Evolutionary conservation across 2,888 invertebrate genomes (phyloP).

Genomic region (Zhengitettix transpicula): DNA sequence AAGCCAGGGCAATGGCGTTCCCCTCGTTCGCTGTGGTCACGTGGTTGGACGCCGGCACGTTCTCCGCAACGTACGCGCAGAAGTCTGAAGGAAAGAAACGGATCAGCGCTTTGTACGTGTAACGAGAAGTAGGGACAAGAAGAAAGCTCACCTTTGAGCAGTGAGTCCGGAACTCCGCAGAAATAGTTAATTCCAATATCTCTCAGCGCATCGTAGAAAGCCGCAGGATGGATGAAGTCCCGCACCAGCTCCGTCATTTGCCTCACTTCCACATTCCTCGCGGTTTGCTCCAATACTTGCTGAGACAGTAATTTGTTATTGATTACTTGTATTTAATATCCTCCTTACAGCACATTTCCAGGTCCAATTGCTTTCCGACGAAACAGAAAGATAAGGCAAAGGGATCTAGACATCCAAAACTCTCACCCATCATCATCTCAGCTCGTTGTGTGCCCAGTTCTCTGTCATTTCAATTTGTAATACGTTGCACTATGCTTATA

Average conservation of each 20-base stretch:
- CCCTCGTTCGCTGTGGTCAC: constrained; percentile 28
- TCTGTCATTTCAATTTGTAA: too few species aligned
- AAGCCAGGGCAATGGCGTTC: constrained; percentile 24
- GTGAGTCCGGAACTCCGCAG: constrained; percentile 29
- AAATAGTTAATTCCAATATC: constrained; percentile 26
- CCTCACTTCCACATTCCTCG: constrained; percentile 22
- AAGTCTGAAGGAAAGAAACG: constrained; percentile 21
- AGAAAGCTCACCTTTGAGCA: constrained; percentile 23
- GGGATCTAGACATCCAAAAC: too few species aligned
- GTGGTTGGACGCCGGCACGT: constrained; percentile 21
- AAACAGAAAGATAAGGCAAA: too few species aligned
- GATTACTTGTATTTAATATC: too few species aligned
- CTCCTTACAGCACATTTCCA: too few species aligned
- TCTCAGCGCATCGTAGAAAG: constrained; percentile 23
- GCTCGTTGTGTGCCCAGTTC: too few species aligned
- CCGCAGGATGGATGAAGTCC: constrained; percentile 25
- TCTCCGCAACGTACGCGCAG: constrained; percentile 26
- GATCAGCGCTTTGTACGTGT: neutral
- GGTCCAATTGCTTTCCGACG: too few species aligned
- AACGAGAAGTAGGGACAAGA: too few species aligned
- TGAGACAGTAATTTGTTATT: constrained; percentile 3
- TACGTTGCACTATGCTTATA: too few species aligned
- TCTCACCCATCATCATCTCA: too few species aligned
- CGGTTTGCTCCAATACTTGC: constrained; percentile 20
- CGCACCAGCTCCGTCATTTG: constrained; percentile 25